phyloP scores from a whole-genome alignment of 2,888 invertebrate genomes.

The Lathronympha strigana region DNA sequence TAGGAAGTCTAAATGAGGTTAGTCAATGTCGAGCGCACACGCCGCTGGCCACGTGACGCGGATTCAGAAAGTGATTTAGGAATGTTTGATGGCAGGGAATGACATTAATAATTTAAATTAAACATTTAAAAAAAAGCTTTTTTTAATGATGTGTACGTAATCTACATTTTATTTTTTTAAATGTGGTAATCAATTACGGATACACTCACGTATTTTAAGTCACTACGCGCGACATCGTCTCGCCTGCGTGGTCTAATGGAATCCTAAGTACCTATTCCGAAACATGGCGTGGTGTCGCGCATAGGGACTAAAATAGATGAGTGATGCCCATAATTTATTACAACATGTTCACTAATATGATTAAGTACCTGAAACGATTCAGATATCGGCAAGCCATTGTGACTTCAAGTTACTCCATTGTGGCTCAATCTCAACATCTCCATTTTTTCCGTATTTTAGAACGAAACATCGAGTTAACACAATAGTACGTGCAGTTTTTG shows the following conservation, averaged over 20 bases:
- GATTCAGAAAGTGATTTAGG: conserved; percentile 11
- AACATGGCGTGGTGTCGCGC: no score
- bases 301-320: no score
- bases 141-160: no score
- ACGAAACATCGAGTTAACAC: conserved; percentile 12
- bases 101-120: not conserved
- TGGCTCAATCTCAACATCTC: not conserved
- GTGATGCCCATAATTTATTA: no score
- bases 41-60: conserved; percentile 3
- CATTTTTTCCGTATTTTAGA: conserved; percentile 22
- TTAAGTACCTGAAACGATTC: not conserved
- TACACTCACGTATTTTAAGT: no score
- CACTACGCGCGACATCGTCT: no score
- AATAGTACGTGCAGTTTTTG: conserved; percentile 13
- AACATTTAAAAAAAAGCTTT: no score
- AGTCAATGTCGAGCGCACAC: not conserved
- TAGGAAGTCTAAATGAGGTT: not conserved
- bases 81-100: not conserved
- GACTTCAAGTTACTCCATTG: not conserved
- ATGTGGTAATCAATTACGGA: no score
- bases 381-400: not conserved
- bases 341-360: no score
- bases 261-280: no score
- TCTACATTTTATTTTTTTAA: no score
- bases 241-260: no score